Evolutionary conservation across 2,888 invertebrate genomes (phyloP).

Genomic region (Hypselothyrea guttata): DNA sequence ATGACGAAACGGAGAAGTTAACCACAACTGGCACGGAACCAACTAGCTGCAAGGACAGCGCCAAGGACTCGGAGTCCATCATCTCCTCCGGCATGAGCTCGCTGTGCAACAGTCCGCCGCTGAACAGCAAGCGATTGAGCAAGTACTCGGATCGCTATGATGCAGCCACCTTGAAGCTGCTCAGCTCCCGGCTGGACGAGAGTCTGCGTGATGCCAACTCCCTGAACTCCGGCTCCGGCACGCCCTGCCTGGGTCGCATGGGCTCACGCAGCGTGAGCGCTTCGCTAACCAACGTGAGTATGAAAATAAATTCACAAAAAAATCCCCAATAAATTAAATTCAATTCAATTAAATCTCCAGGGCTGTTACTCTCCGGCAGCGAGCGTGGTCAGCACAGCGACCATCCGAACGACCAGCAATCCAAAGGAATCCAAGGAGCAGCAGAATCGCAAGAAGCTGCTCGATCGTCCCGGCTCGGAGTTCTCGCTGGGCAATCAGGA

Average conservation of each 20-base stretch:
- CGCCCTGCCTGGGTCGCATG: slow-evolving; percentile 65
- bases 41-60: slow-evolving; percentile 73
- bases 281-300: slow-evolving; percentile 80
- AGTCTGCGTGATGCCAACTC: slow-evolving; percentile 75
- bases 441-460: slow-evolving; percentile 87
- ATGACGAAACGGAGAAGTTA: slow-evolving; percentile 21
- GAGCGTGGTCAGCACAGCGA: slow-evolving; percentile 86
- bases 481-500: slow-evolving; percentile 89
- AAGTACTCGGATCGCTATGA: slow-evolving; percentile 80
- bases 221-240: slow-evolving; percentile 70
- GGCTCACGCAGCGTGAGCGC: slow-evolving; percentile 73
- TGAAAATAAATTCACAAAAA: neutral
- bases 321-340: too few relatives aligned
- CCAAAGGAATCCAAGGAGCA: slow-evolving; percentile 91
- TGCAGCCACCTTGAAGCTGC: slow-evolving; percentile 75
- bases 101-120: slow-evolving; percentile 78
- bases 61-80: slow-evolving; percentile 79
- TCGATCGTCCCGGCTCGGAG: slow-evolving; percentile 88
- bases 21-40: slow-evolving; percentile 35
- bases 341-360: slow-evolving; percentile 79
- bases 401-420: slow-evolving; percentile 86
- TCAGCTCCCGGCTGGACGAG: slow-evolving; percentile 71
- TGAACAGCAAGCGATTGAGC: slow-evolving; percentile 73
- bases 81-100: slow-evolving; percentile 81
- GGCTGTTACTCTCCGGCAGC: slow-evolving; percentile 89